Evolutionary conservation across 2,888 invertebrate species (phyloP), one percentile per base, ranked within the genome.

Genomic region (Orthosia gracilis): DNA sequence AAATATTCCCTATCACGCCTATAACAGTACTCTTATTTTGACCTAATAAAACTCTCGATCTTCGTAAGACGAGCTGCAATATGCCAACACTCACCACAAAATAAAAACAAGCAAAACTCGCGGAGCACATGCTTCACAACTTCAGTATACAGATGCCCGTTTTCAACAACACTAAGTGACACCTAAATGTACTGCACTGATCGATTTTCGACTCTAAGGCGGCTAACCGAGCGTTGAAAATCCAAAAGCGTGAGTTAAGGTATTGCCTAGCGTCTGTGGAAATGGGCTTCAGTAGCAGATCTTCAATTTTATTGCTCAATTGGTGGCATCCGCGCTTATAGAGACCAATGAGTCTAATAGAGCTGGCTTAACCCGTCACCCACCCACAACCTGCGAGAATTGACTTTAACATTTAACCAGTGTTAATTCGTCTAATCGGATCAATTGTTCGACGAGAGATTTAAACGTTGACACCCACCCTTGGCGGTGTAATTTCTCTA

Each of bases 241-340:
- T 45, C 15, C 13, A 45, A 7, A 21, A 45, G 9, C 15, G 21
- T 21, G 3, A 45, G 45, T 21, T 61, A 45, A 45, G 45, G 45
- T 61, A 45, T 0, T 12, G 5, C 15, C 13, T 40, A n/a, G 0
- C 45, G 59, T 61, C 15, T 45, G 59, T 21, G 45, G 45, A 61
- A 61, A 45, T 21, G 59, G 45, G 21, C 59, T 21, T 21, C 15
- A 71, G 61, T 74, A 74, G 82, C 83, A 83, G 89, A 88, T 91
- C 91, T 91, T 90, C 88, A 85, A 85, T 90, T 89, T 93, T 95
- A 95, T 94, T 93, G 90, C 91, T 95, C 94, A 96, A 95, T 95
- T 95, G 95, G 90, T 88, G 87, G 89, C 94, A 94, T 96, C 96
- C 95, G 94, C 79, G 87, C 78, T 76, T 85, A 21, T 89, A 88